phyloP scores from a whole-genome alignment of 2,113 vertebrate species.

The Coturnix japonica region DNA sequence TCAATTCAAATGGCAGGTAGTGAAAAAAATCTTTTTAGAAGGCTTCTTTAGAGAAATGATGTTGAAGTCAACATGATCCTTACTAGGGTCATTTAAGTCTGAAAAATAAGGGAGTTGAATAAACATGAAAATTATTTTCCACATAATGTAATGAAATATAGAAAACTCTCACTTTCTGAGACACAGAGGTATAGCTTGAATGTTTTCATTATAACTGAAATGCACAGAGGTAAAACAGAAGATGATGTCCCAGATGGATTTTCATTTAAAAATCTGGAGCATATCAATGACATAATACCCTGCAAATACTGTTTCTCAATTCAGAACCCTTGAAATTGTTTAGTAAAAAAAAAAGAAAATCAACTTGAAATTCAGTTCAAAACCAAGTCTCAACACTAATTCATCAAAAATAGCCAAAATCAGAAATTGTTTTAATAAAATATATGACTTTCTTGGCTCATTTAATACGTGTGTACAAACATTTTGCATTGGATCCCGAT shows the following conservation, averaged over 20 bases:
- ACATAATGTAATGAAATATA: neutral
- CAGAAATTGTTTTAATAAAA: neutral
- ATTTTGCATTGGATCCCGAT: neutral
- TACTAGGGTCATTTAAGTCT: neutral
- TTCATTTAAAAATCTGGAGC: neutral
- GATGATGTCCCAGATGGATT: neutral
- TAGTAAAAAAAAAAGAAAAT: neutral
- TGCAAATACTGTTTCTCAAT: neutral
- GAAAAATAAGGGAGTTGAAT: neutral
- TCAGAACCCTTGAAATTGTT: neutral
- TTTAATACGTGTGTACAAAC: neutral
- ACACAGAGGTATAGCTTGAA: neutral
- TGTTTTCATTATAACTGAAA: neutral
- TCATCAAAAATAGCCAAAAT: neutral
- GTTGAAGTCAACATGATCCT: neutral
- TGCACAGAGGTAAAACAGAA: neutral
- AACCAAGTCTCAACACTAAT: neutral
- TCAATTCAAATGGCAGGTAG: neutral
- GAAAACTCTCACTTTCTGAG: neutral
- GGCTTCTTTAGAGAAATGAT: neutral
- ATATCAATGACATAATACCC: neutral
- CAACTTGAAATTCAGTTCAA: neutral
- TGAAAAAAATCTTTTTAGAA: neutral
- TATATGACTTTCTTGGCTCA: neutral
- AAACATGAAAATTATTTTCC: neutral